Conservation (phyloP, 2,113 vertebrate species). For the Engystomops pustulosus region DNA sequence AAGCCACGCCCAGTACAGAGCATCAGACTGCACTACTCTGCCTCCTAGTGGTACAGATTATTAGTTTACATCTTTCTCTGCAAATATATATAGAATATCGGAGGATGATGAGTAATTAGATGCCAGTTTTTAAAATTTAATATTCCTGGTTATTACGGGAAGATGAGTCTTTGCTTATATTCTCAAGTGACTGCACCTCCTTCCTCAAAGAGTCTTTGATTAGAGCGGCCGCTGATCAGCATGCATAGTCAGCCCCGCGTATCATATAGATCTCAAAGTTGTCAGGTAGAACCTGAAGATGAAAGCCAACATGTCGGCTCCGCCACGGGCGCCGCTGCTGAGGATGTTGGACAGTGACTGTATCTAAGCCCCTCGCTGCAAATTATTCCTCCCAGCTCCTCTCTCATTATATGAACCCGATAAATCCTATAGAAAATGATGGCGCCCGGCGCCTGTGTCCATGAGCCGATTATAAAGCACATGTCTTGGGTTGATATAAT, state of each 20-base stretch:
- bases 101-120: neutral
- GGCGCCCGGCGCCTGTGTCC: neutral
- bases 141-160: constrained; percentile 7
- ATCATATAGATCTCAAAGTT: constrained; percentile 50
- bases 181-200: constrained; percentile 18
- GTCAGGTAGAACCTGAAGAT: constrained; percentile 28
- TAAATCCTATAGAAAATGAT: neutral
- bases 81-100: neutral
- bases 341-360: neutral
- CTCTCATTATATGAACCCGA: neutral
- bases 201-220: neutral
- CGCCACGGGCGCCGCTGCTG: neutral
- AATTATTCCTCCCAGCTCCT: neutral
- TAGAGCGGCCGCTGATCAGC: constrained; percentile 1
- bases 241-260: constrained; percentile 33
- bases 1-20: neutral
- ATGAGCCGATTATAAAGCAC: neutral
- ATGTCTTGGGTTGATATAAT: neutral
- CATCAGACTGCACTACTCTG: neutral
- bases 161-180: neutral
- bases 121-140: neutral
- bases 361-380: neutral
- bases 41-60: neutral
- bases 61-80: neutral
- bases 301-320: constrained; percentile 6